Percentiles rank a stretch among this genome's conserved stretches.
Evolutionary conservation across 2,113 vertebrate genomes (phyloP).

Genomic region (Diadophis punctatus): DNA sequence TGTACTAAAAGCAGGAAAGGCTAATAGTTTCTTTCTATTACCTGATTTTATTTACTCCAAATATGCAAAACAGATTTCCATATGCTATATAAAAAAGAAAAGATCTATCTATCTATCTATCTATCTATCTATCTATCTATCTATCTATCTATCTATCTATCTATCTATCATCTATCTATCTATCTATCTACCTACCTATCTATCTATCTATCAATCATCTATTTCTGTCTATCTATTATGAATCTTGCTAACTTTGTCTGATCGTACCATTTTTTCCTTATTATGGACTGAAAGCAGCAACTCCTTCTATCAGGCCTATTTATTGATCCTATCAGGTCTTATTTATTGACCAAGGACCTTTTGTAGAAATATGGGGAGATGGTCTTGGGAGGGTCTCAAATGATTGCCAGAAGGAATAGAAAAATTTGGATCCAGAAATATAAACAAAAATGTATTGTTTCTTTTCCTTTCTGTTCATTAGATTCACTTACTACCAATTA

Average conservation of each 20-base stretch:
- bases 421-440: neutral
- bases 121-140: too few species aligned
- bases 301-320: too few species aligned
- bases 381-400: constrained; percentile 12
- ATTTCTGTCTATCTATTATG: neutral
- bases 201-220: constrained; percentile 3
- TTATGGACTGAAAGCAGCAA: constrained; percentile 35
- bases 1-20: neutral
- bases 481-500: neutral
- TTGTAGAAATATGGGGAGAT: constrained; percentile 40
- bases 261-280: constrained; percentile 42
- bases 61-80: neutral
- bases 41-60: neutral
- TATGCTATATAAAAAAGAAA: neutral
- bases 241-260: constrained; percentile 33
- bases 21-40: neutral
- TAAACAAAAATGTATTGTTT: neutral
- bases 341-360: constrained; percentile 60
- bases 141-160: neutral
- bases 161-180: neutral
- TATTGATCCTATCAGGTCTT: neutral
- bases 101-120: constrained; percentile 14
- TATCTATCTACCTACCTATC: neutral
- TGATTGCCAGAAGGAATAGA: neutral
- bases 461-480: neutral